Evolutionary conservation across 1,140 invertebrate species (phyloP).

Genomic region (Sycobia sp.): DNA sequence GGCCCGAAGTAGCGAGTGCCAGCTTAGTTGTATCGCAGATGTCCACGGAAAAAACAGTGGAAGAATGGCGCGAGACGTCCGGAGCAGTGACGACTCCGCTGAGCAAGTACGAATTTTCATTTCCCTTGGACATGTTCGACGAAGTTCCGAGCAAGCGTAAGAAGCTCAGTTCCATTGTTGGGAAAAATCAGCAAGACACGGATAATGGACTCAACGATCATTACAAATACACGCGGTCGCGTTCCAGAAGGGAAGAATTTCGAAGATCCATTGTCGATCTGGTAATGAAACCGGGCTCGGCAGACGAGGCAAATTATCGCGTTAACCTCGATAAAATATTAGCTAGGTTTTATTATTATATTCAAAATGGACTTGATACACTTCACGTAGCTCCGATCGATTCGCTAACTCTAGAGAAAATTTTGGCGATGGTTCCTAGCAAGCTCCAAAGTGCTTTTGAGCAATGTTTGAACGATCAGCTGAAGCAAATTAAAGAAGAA

Average conservation of each 20-base stretch:
- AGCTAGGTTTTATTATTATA: slow-evolving; percentile 62
- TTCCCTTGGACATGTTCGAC: not conserved
- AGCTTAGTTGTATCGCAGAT: not conserved
- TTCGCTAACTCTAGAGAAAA: slow-evolving; percentile 65
- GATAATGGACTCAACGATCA: not conserved
- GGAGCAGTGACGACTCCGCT: not conserved
- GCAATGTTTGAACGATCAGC: slow-evolving; percentile 62
- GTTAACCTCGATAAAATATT: slow-evolving; percentile 2
- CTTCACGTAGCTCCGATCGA: slow-evolving; percentile 81
- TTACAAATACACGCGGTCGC: not conserved
- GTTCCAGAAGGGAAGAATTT: slow-evolving; percentile 41
- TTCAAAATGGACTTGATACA: slow-evolving; percentile 86
- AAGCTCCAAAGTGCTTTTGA: slow-evolving; percentile 65
- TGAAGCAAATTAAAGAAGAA: slow-evolving; percentile 76
- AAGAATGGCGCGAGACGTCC: not conserved
- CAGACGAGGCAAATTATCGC: slow-evolving; percentile 18
- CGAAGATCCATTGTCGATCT: slow-evolving; percentile 74
- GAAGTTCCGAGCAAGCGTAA: not conserved
- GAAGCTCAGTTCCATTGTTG: too few relatives aligned
- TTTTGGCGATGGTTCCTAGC: slow-evolving; percentile 60
- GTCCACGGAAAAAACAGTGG: not conserved
- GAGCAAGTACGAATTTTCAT: not conserved
- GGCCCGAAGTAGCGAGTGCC: not conserved
- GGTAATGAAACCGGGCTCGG: slow-evolving; percentile 64
- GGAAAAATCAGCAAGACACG: too few relatives aligned